Evolutionary conservation across 2,797 vertebrate species (phyloP).

Genomic region (Tapirus indicus): DNA sequence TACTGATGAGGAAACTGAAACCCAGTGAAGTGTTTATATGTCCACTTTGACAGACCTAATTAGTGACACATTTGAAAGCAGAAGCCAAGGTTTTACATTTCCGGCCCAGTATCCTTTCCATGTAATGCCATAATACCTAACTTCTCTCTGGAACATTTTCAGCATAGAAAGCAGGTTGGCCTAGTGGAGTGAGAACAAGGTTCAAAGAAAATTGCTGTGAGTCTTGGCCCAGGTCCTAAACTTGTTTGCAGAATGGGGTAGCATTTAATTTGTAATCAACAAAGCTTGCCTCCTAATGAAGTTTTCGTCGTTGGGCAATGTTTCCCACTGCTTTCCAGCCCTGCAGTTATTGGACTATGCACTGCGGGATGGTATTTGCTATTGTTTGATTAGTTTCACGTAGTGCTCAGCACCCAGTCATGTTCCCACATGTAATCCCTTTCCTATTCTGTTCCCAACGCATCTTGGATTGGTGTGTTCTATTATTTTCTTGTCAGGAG

Average conservation of each 20-base stretch:
- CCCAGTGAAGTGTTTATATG: background rate
- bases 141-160: background rate
- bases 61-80: background rate
- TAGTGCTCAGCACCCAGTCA: background rate
- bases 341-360: background rate
- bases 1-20: background rate
- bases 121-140: background rate
- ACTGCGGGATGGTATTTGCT: background rate
- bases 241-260: conserved; percentile 25
- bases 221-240: conserved; percentile 49
- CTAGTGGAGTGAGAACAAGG: background rate
- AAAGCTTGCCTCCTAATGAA: conserved; percentile 40
- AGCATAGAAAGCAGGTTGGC: background rate
- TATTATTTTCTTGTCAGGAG: background rate
- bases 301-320: background rate
- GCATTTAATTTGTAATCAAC: conserved; percentile 65
- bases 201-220: conserved; percentile 47
- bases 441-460: background rate
- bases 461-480: background rate
- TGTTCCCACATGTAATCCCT: background rate
- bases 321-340: background rate
- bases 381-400: background rate
- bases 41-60: background rate
- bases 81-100: background rate
- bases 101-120: background rate